Base-by-base conservation (phyloP, 2,113 vertebrate species). In the Pelodiscus sinensis region DNA sequence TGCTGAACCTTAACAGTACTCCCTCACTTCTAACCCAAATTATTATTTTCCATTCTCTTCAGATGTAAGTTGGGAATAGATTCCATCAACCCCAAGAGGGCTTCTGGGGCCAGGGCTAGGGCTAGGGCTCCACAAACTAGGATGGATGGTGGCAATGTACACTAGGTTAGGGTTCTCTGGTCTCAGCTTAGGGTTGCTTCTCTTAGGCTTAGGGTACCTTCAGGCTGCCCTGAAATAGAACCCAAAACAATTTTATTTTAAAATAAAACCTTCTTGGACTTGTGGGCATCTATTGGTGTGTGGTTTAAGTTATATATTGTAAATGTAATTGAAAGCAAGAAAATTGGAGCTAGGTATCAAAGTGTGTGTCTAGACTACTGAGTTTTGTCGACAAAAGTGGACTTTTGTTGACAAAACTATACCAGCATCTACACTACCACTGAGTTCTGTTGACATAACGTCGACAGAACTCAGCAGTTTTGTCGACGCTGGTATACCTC, bases 321-420 rank as follows among this genome's bases (percentile, higher is more conserved):
- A 92, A 95, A 92, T 89, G 84, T 90, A 96, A 94, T 94, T 92
- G 87, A 88, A 94, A 88, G 86, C 75, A 87, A 94, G 91, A 90
- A 91, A 94, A 96, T 82, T 71, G 90, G 79, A 89, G 92, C 95
- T 92, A 50, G 87, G 80, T 55, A 95, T n/a, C n/a, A n/a, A n/a
- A n/a, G n/a, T n/a, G n/a, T n/a, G n/a, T n/a, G n/a, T n/a, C n/a
- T n/a, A n/a, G n/a, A n/a, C n/a, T n/a, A n/a, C n/a, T n/a, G n/a
- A n/a, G n/a, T n/a, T n/a, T n/a, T n/a, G n/a, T n/a, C n/a, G n/a
- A n/a, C n/a, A n/a, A n/a, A n/a, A n/a, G n/a, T n/a, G n/a, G n/a
- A n/a, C n/a, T n/a, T n/a, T n/a, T n/a, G n/a, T n/a, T n/a, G n/a
- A n/a, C n/a, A n/a, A n/a, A n/a, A n/a, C n/a, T n/a, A n/a, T n/a